Evolutionary conservation across 2,797 vertebrate species (phyloP), one percentile per base, ranked within the genome.

Genomic region (Megalops cyprinoides): DNA sequence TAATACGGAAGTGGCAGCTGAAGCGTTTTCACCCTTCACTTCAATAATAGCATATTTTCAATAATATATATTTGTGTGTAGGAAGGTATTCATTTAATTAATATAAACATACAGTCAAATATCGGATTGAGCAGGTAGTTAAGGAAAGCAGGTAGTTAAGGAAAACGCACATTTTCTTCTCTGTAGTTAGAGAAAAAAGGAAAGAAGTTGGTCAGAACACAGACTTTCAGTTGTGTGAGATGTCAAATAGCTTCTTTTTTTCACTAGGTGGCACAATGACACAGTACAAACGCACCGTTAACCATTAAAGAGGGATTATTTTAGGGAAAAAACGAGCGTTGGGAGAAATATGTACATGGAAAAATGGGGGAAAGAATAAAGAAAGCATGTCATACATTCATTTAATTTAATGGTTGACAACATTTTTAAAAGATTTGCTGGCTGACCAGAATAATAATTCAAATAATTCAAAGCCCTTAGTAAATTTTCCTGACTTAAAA

Each of bases 261-360:
- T 51, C 78, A 74, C 48, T 56, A 79, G 78, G 58, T 79, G 78
- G 78, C 67, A 79, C 48, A 73, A 58, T 79, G 44, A 74, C 37
- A 58, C 67, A 37, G 15, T 37, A 65, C 34, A 14, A 37, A 65
- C 65, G 28, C 37, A 37, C 60, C 10, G 18, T 15, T 2, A 18
- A 14, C 18, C 0, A 14, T 18, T 15, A 37, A 65, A 2, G 34
- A 14, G 60, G 60, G 31, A 65, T 65, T 37, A 65, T 65, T 65
- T 9, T 62, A 34, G 8, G 10, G 48, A 4, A 48, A 48, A 62
- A 62, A 34, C 3, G 25, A 53, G 28, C 8, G 10, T 62, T 62
- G 8, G 3, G 1, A 62, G 34, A 62, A 10, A 10, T 62, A 31
- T 60, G 15, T 55, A n/a, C n/a, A n/a, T n/a, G n/a, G n/a, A 28